Evolutionary conservation across 2,113 vertebrate genomes (phyloP).

Genomic region (Apeltes quadracus): DNA sequence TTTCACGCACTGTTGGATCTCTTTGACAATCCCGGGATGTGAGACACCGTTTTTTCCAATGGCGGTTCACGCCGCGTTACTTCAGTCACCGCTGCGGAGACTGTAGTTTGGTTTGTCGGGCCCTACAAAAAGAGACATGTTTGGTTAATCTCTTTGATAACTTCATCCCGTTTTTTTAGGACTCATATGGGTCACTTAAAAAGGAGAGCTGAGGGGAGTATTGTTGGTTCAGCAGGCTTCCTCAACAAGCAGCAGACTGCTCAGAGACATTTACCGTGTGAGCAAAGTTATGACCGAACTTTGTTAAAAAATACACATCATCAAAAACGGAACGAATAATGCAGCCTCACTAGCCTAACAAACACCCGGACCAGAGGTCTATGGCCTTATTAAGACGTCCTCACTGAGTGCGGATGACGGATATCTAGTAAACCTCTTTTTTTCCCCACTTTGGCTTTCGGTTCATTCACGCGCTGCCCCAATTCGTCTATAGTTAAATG

Average conservation of each 20-base stretch:
- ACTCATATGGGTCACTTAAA: not conserved
- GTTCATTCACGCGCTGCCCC: not conserved
- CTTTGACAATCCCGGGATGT: not conserved
- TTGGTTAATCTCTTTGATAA: not conserved
- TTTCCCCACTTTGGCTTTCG: conserved; percentile 7
- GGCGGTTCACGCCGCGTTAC: not conserved
- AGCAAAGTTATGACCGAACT: conserved; percentile 26
- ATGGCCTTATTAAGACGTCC: conserved; percentile 25
- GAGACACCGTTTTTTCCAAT: conserved; percentile 2
- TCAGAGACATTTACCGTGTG: conserved; percentile 33
- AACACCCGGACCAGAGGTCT: conserved; percentile 24
- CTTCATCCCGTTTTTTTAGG: not conserved
- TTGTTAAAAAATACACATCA: conserved; percentile 43
- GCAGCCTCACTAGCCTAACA: conserved; percentile 19
- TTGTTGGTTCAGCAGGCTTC: conserved; percentile 19
- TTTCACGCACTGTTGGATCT: conserved; percentile 22
- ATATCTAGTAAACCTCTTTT: conserved; percentile 14
- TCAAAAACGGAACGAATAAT: conserved; percentile 2
- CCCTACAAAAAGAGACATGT: not conserved
- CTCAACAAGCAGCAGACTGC: conserved; percentile 3
- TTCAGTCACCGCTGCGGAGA: not conserved
- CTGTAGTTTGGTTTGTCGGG: not conserved
- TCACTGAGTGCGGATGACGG: conserved; percentile 7
- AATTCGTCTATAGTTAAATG: not conserved
- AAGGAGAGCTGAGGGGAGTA: not conserved